Evolutionary conservation across 2,888 invertebrate species (phyloP).

Genomic region (Sinopyrophorus schimmeli): DNA sequence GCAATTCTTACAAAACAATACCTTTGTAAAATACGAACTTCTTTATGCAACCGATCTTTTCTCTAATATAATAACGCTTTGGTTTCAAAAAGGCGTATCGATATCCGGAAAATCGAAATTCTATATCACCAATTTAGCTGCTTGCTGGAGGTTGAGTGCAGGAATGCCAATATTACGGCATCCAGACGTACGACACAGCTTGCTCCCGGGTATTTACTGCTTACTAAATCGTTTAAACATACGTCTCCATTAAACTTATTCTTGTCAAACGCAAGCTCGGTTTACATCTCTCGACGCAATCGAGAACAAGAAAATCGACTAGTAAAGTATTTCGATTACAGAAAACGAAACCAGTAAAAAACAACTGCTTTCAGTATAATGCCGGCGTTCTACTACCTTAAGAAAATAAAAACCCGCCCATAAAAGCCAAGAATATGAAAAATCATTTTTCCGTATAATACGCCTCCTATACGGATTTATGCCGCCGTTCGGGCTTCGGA

Average conservation of each 20-base stretch:
- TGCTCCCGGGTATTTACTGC: constrained; percentile 30
- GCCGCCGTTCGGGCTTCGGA: no score
- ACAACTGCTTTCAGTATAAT: background rate
- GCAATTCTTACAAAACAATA: constrained; percentile 28
- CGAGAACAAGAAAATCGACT: constrained; percentile 18
- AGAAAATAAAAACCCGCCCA: background rate
- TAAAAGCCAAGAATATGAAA: background rate
- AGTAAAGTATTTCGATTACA: constrained; percentile 9
- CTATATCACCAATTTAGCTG: constrained; percentile 24
- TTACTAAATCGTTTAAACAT: constrained; percentile 39
- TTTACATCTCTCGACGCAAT: constrained; percentile 24
- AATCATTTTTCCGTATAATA: constrained; percentile 5
- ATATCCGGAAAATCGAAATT: constrained; percentile 27
- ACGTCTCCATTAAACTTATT: constrained; percentile 42
- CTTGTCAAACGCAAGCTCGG: constrained; percentile 39
- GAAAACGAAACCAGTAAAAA: constrained; percentile 4
- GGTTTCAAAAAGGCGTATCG: constrained; percentile 30
- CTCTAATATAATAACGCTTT: constrained; percentile 31
- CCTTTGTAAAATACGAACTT: constrained; percentile 26
- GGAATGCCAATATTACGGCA: constrained; percentile 32
- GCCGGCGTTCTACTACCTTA: background rate
- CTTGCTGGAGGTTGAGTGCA: constrained; percentile 22
- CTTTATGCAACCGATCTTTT: constrained; percentile 28
- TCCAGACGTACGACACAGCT: constrained; percentile 23
- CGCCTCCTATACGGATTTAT: background rate